Conservation (phyloP, 2,888 invertebrate species). For the Andrena camellia region DNA sequence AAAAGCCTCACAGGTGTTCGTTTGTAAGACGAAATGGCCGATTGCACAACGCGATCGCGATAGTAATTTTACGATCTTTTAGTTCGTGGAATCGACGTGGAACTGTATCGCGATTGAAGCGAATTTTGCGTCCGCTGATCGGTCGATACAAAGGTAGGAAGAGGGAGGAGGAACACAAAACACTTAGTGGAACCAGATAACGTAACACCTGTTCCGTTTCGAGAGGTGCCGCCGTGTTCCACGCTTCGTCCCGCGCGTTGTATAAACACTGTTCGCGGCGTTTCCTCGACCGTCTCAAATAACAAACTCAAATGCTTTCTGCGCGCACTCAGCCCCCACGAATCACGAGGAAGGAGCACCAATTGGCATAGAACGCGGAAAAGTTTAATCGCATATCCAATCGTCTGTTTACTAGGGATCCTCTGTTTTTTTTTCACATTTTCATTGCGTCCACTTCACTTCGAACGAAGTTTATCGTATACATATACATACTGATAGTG, state of each 20-base stretch:
- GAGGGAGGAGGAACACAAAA: not conserved
- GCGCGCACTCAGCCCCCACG: constrained; percentile 8
- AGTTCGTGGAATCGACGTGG: not conserved
- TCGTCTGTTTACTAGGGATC: too few species aligned
- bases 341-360: not conserved
- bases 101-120: not conserved
- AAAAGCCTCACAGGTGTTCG: too few species aligned
- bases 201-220: not conserved
- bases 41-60: not conserved
- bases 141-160: not conserved
- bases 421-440: too few species aligned
- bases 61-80: not conserved
- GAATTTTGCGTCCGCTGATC: not conserved
- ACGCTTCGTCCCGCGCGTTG: not conserved
- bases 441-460: too few species aligned
- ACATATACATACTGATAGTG: too few species aligned
- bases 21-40: not conserved
- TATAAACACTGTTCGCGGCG: constrained; percentile 42
- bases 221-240: not conserved
- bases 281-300: not conserved
- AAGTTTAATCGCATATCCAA: not conserved
- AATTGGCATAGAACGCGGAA: not conserved
- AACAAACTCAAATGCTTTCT: not conserved
- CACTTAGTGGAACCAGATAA: not conserved
- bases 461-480: too few species aligned